Percentiles rank a stretch among this genome's conserved stretches.
These are phyloP conservation scores for Tigriopus californicus DNA, from an alignment of 2,888 invertebrate species.

Conservation along the genomic window DNA sequence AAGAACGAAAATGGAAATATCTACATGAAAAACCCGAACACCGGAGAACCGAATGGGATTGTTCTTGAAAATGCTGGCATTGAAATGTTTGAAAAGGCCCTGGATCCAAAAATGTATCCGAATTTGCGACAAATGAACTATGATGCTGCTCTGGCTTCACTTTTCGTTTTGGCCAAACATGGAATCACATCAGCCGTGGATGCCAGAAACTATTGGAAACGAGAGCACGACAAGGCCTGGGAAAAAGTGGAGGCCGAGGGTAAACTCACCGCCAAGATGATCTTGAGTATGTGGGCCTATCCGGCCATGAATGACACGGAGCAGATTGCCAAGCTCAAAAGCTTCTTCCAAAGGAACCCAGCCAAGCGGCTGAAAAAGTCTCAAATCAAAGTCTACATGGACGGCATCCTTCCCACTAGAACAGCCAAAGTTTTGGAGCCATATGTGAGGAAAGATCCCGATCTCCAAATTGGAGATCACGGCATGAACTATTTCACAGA, in stretches of 20 bases:
- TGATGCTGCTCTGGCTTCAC: not conserved
- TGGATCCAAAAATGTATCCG: not conserved
- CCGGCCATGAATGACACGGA: not conserved
- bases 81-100: not conserved
- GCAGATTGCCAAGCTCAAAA: not conserved
- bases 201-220: not conserved
- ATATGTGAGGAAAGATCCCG: not conserved
- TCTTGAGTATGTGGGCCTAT: not conserved
- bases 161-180: not conserved
- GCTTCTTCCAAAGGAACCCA: not conserved
- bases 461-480: not conserved
- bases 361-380: not conserved
- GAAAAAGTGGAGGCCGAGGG: not conserved
- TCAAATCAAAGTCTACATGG: slow-evolving; percentile 1
- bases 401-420: not conserved
- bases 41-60: not conserved
- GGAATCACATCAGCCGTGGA: not conserved
- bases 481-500: slow-evolving; percentile 1
- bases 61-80: slow-evolving; percentile 1
- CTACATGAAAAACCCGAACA: not conserved
- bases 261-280: not conserved
- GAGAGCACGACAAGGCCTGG: not conserved
- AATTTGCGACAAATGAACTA: not conserved
- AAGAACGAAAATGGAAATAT: not conserved
- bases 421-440: not conserved